phyloP scores from a whole-genome alignment of 2,113 vertebrate species.

The Serilophus lunatus region DNA sequence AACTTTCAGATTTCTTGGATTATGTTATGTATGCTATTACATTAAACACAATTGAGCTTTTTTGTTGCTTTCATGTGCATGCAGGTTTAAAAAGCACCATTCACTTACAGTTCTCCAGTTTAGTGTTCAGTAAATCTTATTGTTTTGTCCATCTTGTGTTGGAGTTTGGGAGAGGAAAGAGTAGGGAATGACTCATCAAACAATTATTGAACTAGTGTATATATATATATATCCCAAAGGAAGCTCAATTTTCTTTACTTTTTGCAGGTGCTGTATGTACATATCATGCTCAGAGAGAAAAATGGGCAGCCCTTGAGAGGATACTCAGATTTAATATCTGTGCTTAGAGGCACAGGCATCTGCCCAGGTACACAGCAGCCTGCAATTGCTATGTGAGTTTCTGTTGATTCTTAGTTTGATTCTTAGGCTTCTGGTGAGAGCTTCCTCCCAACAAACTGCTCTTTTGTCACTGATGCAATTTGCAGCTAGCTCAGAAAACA shows the following conservation, averaged over 20 bases:
- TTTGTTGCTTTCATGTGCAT: too few relatives aligned
- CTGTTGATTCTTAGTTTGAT: background rate
- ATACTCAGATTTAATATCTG: background rate
- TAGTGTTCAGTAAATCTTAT: background rate
- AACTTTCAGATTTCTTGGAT: background rate
- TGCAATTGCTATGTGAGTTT: background rate
- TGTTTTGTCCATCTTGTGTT: background rate
- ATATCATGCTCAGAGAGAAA: background rate
- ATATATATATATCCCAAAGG: background rate
- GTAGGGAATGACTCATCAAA: background rate
- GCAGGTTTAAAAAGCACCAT: background rate
- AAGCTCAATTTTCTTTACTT: background rate
- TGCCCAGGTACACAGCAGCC: background rate
- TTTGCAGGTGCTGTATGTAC: background rate
- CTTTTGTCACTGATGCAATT: background rate
- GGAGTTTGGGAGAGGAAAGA: background rate
- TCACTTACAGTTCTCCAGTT: background rate
- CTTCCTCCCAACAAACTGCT: background rate
- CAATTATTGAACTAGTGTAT: background rate
- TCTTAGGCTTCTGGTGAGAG: background rate
- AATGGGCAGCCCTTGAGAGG: background rate
- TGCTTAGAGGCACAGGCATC: rapidly evolving
- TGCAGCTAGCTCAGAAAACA: background rate
- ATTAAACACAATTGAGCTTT: background rate
- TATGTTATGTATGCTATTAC: background rate